A percentile compares a stretch with the other conserved stretches of the same genome.
Conservation (phyloP, 2,888 invertebrate genomes). For the Leptopilina syphax region DNA sequence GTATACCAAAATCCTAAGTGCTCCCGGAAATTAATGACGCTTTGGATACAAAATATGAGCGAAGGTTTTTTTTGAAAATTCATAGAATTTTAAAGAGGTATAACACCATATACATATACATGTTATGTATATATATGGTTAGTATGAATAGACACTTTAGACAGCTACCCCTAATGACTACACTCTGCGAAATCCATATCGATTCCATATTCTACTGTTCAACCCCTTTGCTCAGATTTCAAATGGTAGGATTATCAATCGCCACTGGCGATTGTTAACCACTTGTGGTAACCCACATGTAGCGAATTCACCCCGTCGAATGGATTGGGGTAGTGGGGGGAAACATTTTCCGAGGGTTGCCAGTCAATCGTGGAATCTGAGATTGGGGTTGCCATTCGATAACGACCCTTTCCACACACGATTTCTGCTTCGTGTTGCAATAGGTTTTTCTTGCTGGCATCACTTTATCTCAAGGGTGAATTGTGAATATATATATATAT, state of each 20-base stretch:
- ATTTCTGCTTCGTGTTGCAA: slow-evolving; percentile 62
- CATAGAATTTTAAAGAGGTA: too few species aligned
- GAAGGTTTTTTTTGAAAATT: too few species aligned
- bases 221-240: slow-evolving; percentile 10
- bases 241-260: slow-evolving; percentile 61
- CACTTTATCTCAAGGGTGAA: slow-evolving; percentile 6
- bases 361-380: slow-evolving; percentile 71
- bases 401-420: slow-evolving; percentile 63
- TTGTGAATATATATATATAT: background rate
- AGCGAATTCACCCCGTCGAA: slow-evolving; percentile 56
- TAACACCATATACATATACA: too few species aligned
- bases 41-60: too few species aligned
- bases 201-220: background rate
- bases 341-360: slow-evolving; percentile 62
- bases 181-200: background rate
- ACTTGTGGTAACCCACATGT: slow-evolving; percentile 68
- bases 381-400: slow-evolving; percentile 66
- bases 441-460: slow-evolving; percentile 61
- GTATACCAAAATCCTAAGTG: background rate
- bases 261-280: slow-evolving; percentile 66
- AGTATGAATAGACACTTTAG: background rate
- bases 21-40: background rate
- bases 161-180: slow-evolving; percentile 8
- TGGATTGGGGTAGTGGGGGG: slow-evolving; percentile 50
- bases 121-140: too few species aligned